Evolutionary conservation across 2,797 vertebrate genomes (phyloP).

Genomic region (Benthosema pterotum): DNA sequence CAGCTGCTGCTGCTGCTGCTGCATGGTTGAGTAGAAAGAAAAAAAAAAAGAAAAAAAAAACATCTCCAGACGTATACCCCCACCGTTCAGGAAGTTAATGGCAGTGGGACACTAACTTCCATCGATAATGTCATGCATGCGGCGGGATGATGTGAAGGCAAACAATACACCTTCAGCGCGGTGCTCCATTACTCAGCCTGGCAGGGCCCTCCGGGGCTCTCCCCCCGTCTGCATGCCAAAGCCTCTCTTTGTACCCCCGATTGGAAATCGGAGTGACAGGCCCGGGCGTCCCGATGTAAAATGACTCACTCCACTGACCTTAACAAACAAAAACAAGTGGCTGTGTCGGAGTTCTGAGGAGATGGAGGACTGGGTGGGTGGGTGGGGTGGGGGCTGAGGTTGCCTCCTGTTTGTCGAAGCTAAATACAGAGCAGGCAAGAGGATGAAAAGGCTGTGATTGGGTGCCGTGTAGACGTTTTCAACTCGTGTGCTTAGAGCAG

Average conservation of each 20-base stretch:
- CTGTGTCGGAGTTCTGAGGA: slow-evolving; percentile 25
- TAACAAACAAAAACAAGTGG: slow-evolving; percentile 44
- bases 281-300: slow-evolving; percentile 58
- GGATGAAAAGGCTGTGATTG: slow-evolving; percentile 10
- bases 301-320: slow-evolving; percentile 61
- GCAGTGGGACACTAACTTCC: slow-evolving; percentile 47
- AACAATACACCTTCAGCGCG: slow-evolving; percentile 59
- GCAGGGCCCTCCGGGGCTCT: slow-evolving; percentile 46
- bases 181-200: slow-evolving; percentile 63
- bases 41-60: no score
- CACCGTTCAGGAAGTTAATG: slow-evolving; percentile 52
- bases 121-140: slow-evolving; percentile 58
- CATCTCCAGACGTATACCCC: slow-evolving; percentile 38
- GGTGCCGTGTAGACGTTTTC: not conserved
- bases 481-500: no score
- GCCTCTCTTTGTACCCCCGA: slow-evolving; percentile 35
- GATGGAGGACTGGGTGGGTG: no score
- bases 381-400: not conserved
- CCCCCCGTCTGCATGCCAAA: slow-evolving; percentile 52
- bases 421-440: slow-evolving; percentile 31
- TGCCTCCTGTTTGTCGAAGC: slow-evolving; percentile 34
- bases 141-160: slow-evolving; percentile 52
- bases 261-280: slow-evolving; percentile 57
- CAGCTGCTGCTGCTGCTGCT: slow-evolving; percentile 28
- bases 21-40: slow-evolving; percentile 24